Evolutionary conservation across 1,140 invertebrate species (phyloP).

Genomic region (Eriocheir sinensis): DNA sequence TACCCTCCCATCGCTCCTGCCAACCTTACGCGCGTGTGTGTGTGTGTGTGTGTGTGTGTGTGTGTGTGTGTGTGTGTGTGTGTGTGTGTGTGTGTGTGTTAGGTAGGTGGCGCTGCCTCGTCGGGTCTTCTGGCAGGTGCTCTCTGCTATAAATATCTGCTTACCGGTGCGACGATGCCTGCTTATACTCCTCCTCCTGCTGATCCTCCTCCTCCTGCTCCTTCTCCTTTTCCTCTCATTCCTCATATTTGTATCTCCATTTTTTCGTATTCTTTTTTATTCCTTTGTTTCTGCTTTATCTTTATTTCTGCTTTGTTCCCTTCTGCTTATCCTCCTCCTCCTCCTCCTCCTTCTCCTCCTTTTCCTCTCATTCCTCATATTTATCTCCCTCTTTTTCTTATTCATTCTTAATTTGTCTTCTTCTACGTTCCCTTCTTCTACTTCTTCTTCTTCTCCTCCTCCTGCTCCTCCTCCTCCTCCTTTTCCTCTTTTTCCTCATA

Average conservation of each 20-base stretch:
- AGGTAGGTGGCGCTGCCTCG: too few species aligned
- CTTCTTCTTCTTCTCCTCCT: not conserved
- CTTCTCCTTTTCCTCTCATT: too few species aligned
- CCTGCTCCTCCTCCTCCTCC: not conserved
- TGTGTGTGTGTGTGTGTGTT: not conserved
- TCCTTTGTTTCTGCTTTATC: too few species aligned
- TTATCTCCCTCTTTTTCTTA: not conserved
- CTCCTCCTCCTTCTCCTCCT: not conserved
- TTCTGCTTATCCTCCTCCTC: not conserved
- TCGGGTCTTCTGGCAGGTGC: too few species aligned
- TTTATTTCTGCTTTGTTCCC: not conserved
- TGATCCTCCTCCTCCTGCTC: too few species aligned
- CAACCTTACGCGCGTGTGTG: too few species aligned
- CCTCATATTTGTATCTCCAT: not conserved
- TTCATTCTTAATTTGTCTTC: not conserved
- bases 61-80: too few species aligned
- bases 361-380: not conserved
- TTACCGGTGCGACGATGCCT: too few species aligned
- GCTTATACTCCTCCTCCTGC: too few species aligned
- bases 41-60: too few species aligned
- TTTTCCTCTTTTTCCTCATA: not conserved
- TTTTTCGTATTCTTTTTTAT: not conserved
- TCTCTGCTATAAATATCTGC: too few species aligned
- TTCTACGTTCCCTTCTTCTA: not conserved
- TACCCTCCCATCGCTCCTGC: too few species aligned